Base-by-base conservation (phyloP, 30 jellyfish, hydroid and myxozoan genomes). In the Chironex yamaguchii region DNA sequence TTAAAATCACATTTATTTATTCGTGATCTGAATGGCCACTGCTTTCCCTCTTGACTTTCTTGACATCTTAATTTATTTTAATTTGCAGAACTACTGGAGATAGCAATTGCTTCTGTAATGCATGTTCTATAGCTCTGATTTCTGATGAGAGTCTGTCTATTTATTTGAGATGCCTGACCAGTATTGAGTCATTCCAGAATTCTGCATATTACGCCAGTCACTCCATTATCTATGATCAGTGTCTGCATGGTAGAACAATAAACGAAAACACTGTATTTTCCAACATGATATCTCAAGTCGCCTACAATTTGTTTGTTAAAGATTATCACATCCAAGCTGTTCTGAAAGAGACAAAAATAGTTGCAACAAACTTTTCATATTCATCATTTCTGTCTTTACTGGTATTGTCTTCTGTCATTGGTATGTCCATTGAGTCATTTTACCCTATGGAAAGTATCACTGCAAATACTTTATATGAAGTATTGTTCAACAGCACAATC, bases 381-480 rank as follows among this genome's bases (percentile, higher is more conserved):
- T 71, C 94, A 6, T 84, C 89, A 17, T 71, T 84, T 30, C 53
- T 84, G 6, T 69, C 74, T 34, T 0, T 84, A 22, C 23, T 58
- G 4, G 90, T 80, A 0, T 53, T 84, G 23, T 52, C 90, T 3
- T 33, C 30, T 23, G 83, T 34, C 0, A 1, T 84, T 0, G 52
- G 76, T 0, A 30, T 53, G 64, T 65, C 34, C 0, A 32, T 84
- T 24, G n/a, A n/a, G n/a, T n/a, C n/a, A n/a, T n/a, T n/a, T n/a
- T n/a, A n/a, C n/a, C n/a, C n/a, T n/a, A n/a, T n/a, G n/a, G n/a
- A n/a, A n/a, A n/a, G n/a, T n/a, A n/a, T n/a, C n/a, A n/a, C n/a
- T n/a, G n/a, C n/a, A n/a, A n/a, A n/a, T n/a, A n/a, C n/a, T n/a
- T n/a, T n/a, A n/a, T n/a, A n/a, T n/a, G n/a, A n/a, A n/a, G n/a